Percentiles rank a stretch among this genome's conserved stretches.
Conservation (phyloP, 1,140 invertebrate species). For the Theocolax elegans region DNA sequence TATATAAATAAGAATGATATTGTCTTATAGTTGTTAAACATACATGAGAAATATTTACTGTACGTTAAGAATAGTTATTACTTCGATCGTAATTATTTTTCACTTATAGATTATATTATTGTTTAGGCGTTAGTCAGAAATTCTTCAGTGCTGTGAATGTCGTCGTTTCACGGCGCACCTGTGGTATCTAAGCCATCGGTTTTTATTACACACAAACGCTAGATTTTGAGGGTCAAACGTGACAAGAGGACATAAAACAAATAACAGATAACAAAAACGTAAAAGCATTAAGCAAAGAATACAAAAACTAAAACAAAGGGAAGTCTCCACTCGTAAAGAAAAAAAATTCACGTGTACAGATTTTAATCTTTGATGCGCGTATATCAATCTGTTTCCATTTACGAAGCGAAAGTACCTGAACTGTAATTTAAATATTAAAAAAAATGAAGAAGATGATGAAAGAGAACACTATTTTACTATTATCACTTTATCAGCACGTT, state of each 20-base stretch:
- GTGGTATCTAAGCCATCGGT: slow-evolving; percentile 61
- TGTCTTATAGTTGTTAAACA: slow-evolving; percentile 64
- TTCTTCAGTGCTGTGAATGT: slow-evolving; percentile 67
- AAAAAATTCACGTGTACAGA: slow-evolving; percentile 34
- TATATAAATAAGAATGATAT: slow-evolving; percentile 54
- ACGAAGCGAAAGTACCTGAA: slow-evolving; percentile 58
- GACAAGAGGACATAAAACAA: slow-evolving; percentile 40
- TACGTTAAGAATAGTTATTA: slow-evolving; percentile 61
- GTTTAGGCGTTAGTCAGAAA: slow-evolving; percentile 63
- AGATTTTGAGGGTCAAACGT: slow-evolving; percentile 51
- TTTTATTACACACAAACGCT: slow-evolving; percentile 51
- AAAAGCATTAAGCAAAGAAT: slow-evolving; percentile 9
- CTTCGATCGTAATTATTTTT: slow-evolving; percentile 64
- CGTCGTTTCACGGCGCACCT: slow-evolving; percentile 55
- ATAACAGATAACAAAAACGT: slow-evolving; percentile 28
- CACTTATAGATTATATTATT: slow-evolving; percentile 63
- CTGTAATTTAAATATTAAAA: slow-evolving; percentile 41
- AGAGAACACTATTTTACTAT: slow-evolving; percentile 62
- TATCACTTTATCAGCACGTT: slow-evolving; percentile 58
- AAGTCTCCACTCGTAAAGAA: slow-evolving; percentile 22
- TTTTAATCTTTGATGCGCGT: slow-evolving; percentile 36
- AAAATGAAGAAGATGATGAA: too few species aligned
- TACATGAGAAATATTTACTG: slow-evolving; percentile 62
- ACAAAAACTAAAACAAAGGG: slow-evolving; percentile 6
- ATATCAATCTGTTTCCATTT: slow-evolving; percentile 49